These are phyloP conservation scores for Adelphocoris suturalis DNA, from an alignment of 2,888 invertebrate genomes.

Conservation along the genomic window DNA sequence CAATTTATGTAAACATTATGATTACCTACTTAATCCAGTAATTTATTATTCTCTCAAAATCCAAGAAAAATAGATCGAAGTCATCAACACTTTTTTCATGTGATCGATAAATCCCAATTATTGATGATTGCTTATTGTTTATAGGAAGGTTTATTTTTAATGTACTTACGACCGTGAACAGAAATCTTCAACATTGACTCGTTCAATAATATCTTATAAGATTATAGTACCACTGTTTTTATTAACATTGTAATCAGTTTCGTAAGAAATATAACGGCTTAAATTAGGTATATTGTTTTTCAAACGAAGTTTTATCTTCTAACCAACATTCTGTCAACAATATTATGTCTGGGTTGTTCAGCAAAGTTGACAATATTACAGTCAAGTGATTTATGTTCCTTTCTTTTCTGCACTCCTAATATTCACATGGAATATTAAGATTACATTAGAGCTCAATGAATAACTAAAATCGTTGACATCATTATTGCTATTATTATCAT, in stretches of 20 bases:
- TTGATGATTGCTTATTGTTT: background rate
- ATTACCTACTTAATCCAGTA: background rate
- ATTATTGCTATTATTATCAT: background rate
- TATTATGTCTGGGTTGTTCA: background rate
- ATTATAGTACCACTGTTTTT: slow-evolving; percentile 7
- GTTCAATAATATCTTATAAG: background rate
- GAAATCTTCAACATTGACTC: background rate
- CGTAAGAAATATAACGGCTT: background rate
- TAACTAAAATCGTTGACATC: slow-evolving; percentile 3
- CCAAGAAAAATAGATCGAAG: slow-evolving; percentile 4
- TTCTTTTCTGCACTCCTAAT: slow-evolving; percentile 16
- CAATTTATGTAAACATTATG: slow-evolving; percentile 2
- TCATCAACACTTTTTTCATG: background rate
- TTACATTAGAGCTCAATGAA: background rate
- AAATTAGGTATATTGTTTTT: background rate
- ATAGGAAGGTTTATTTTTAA: slow-evolving; percentile 19
- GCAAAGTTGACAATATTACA: background rate
- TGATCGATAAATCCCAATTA: slow-evolving; percentile 8
- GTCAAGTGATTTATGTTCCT: slow-evolving; percentile 6
- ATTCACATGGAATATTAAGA: slow-evolving; percentile 9
- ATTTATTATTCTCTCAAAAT: slow-evolving; percentile 10
- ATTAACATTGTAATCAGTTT: background rate
- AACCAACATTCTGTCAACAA: slow-evolving; percentile 13
- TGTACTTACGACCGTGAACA: slow-evolving; percentile 3
- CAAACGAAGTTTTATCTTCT: background rate